These are phyloP conservation scores for Drosophila phalerata DNA, from an alignment of 2,888 invertebrate species.

Conservation along the genomic window DNA sequence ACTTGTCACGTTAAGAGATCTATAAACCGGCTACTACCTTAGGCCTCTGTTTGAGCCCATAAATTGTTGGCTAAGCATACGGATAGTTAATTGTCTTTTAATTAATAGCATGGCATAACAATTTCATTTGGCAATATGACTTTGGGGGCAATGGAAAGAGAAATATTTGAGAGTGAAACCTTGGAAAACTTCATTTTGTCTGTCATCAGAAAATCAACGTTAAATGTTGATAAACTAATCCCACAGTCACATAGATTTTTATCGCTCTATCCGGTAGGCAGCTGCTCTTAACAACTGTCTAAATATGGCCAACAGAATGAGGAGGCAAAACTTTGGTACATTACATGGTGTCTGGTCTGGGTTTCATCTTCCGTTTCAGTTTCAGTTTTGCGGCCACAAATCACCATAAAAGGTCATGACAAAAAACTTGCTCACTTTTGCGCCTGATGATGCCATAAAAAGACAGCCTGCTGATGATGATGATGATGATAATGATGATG, in stretches of 20 bases:
- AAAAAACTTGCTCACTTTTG: constrained; percentile 50
- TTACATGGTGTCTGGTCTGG: constrained; percentile 24
- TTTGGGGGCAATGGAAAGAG: constrained; percentile 4
- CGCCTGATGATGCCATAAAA: constrained; percentile 62
- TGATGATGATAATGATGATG: constrained; percentile 28
- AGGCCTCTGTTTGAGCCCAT: constrained; percentile 15
- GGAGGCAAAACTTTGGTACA: constrained; percentile 16
- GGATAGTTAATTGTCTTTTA: constrained; percentile 27
- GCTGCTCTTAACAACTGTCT: constrained; percentile 12
- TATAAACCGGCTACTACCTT: constrained; percentile 19
- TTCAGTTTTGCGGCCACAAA: constrained; percentile 28
- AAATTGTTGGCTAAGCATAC: constrained; percentile 19
- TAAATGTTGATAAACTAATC: constrained; percentile 27
- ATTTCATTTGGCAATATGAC: constrained; percentile 14
- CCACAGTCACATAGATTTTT: constrained; percentile 16
- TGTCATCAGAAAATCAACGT: constrained; percentile 11
- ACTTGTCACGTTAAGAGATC: constrained; percentile 27
- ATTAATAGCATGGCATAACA: constrained; percentile 24
- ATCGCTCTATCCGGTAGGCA: background rate
- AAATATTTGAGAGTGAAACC: constrained; percentile 5
- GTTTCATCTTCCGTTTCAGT: constrained; percentile 35
- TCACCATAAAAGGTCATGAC: constrained; percentile 68
- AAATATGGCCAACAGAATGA: constrained; percentile 33
- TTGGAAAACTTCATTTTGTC: background rate
- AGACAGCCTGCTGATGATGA: constrained; percentile 32